Percentiles rank a stretch among this genome's conserved stretches.
Evolutionary conservation across 2,888 invertebrate genomes (phyloP).

Genomic region (Dorcus parallelipipedus): DNA sequence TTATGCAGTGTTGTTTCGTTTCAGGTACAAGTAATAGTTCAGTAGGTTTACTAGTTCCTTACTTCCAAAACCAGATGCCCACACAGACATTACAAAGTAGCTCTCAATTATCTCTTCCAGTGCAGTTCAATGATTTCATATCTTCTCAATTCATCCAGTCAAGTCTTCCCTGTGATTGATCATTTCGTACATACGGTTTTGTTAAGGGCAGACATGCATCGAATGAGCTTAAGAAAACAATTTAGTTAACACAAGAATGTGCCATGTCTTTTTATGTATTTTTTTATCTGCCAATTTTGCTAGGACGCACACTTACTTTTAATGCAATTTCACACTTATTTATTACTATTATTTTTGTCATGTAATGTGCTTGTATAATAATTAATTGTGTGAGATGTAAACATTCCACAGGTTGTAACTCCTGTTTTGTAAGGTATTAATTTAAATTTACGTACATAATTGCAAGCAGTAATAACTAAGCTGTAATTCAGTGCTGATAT

Average conservation of each 20-base stretch:
- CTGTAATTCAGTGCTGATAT: too few species aligned
- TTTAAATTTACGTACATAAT: too few species aligned
- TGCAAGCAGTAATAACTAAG: too few species aligned
- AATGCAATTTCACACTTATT: too few species aligned
- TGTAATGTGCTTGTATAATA: too few species aligned
- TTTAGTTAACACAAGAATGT: neutral
- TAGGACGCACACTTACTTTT: too few species aligned
- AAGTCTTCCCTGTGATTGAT: constrained; percentile 24
- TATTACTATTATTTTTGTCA: too few species aligned
- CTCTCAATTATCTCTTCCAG: constrained; percentile 24
- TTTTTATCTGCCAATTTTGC: too few species aligned
- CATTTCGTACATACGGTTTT: neutral
- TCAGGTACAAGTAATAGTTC: constrained; percentile 30
- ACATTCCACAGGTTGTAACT: too few species aligned
- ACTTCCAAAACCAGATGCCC: constrained; percentile 37
- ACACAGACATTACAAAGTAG: constrained; percentile 25
- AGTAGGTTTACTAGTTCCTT: constrained; percentile 34
- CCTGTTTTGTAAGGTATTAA: too few species aligned
- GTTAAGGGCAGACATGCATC: neutral
- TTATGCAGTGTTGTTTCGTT: constrained; percentile 14
- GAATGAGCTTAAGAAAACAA: too few species aligned
- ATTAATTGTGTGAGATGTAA: too few species aligned
- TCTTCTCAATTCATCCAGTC: constrained; percentile 30
- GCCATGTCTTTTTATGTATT: neutral
- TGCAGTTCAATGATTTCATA: constrained; percentile 35